phyloP scores from a whole-genome alignment of 2,797 vertebrate genomes.

The Rhinoraja longicauda region DNA sequence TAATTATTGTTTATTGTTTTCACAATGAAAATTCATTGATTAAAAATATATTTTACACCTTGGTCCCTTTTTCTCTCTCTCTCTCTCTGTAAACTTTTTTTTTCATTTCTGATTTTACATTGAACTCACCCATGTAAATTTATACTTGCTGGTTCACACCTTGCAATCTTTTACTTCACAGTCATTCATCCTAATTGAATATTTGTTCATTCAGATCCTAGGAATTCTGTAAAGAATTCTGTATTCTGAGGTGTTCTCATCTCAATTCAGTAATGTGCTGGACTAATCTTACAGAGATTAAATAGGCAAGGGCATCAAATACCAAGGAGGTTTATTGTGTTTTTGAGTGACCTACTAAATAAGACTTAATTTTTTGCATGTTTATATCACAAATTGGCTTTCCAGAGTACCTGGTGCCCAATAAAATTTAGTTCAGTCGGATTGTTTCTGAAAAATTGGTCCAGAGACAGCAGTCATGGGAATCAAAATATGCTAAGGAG shows the following conservation, averaged over 20 bases:
- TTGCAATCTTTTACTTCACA: background rate
- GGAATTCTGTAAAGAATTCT: background rate
- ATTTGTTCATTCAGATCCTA: background rate
- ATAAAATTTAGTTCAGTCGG: background rate
- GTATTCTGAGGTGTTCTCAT: background rate
- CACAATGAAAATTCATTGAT: background rate
- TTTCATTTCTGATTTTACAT: background rate
- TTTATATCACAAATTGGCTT: too few species aligned
- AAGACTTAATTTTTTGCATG: too few species aligned
- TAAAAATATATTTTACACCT: background rate
- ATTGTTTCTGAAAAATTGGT: background rate
- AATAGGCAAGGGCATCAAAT: background rate
- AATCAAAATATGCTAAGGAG: background rate
- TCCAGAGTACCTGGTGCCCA: too few species aligned
- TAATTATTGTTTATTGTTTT: background rate
- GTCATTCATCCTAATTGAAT: background rate
- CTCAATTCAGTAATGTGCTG: background rate
- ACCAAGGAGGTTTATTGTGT: background rate
- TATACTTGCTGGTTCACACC: background rate
- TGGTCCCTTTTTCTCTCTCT: background rate
- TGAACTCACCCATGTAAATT: background rate
- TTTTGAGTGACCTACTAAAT: too few species aligned
- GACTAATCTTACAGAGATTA: background rate
- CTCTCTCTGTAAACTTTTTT: background rate
- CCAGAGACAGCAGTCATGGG: background rate